Base-by-base conservation (phyloP, 2,888 invertebrate species). In the Eilema griseolum region DNA sequence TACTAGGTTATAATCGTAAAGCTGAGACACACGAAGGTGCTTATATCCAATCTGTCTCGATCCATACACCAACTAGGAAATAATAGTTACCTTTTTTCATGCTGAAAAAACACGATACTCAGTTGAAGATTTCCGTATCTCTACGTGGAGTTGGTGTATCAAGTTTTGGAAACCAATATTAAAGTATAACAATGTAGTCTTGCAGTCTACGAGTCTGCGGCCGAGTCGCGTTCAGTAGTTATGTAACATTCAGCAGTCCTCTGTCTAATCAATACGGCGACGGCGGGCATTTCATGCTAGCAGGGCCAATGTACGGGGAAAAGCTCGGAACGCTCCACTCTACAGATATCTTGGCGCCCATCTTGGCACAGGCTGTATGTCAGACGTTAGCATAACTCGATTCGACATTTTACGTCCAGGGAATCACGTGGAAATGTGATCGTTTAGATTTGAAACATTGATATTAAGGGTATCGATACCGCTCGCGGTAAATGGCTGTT, bases 221-320 rank as follows among this genome's bases (percentile, higher is more conserved):
- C 86, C 89, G 89, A 87, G 89, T 87, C 87, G 90, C 87, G 75
- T 73, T 62, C 65, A 73, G 85, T 82, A 81, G 86, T 93, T 92
- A 93, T 88, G 85, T 93, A 94, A 94, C 91, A 86, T 88, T 88
- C 88, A 92, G 91, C 90, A 89, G 91, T 91, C 89, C 91, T 89
- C 89, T 88, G 89, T 87, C 89, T 91, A 92, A 95, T 95, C 94
- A 92, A 95, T 95, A 95, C 91, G 84, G 83, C 87, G 85, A 83
- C 87, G 89, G 83, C 89, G 88, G 88, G 86, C 90, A 90, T 90
- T 91, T 89, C 88, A 87, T 89, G 88, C 88, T 88, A 89, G 87
- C 89, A 89, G 89, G 87, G 91, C 90, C 90, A 92, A 92, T 87
- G 93, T 90, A 92, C 92, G 87, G 84, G 85, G 85, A 86, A 89